Evolutionary conservation across 2,888 invertebrate species (phyloP).

Genomic region (Pseudoips prasinana): DNA sequence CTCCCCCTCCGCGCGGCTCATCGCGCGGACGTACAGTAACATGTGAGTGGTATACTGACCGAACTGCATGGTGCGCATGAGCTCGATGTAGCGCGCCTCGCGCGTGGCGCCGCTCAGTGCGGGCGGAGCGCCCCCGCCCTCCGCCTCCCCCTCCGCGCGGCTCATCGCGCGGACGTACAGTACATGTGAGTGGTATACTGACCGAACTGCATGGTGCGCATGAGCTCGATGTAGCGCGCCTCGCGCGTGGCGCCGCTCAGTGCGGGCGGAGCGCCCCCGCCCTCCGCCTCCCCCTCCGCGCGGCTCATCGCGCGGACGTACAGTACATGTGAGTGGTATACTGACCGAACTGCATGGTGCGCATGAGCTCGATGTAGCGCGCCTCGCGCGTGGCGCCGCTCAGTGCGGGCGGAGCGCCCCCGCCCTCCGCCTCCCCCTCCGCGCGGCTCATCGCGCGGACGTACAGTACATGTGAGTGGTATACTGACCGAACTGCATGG

Average conservation of each 20-base stretch:
- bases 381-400: conserved; percentile 65
- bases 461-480: too few relatives aligned
- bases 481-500: conserved; percentile 91
- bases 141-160: conserved; percentile 55
- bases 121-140: conserved; percentile 53
- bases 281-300: conserved; percentile 52
- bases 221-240: conserved; percentile 89
- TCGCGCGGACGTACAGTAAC: too few relatives aligned
- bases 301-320: too few relatives aligned
- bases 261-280: conserved; percentile 53
- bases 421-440: conserved; percentile 52
- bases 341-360: conserved; percentile 92
- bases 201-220: conserved; percentile 96
- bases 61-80: conserved; percentile 95
- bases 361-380: conserved; percentile 93
- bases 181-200: conserved; percentile 15
- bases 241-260: conserved; percentile 62
- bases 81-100: conserved; percentile 87
- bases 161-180: too few relatives aligned
- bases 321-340: too few relatives aligned
- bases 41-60: conserved; percentile 76
- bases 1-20: conserved; percentile 64
- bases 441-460: conserved; percentile 67
- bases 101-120: conserved; percentile 57
- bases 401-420: conserved; percentile 54